A percentile compares a stretch with the other conserved stretches of the same genome.
Conservation (phyloP, 2,113 vertebrate species). For the Sialia sialis region DNA sequence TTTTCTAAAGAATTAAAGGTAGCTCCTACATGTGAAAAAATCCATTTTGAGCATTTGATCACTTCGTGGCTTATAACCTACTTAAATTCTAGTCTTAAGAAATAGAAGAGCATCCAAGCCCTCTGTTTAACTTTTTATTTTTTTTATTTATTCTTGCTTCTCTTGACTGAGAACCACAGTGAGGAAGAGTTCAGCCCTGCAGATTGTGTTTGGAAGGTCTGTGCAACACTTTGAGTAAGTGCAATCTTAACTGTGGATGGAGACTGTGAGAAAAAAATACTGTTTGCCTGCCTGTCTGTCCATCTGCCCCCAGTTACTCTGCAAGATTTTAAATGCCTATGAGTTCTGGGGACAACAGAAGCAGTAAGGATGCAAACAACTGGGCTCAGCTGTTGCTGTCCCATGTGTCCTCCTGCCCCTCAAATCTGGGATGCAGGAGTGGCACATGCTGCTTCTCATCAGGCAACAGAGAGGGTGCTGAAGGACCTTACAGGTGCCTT, state of each 20-base stretch:
- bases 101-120: not conserved
- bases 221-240: not conserved
- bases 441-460: not conserved
- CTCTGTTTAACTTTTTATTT: not conserved
- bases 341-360: not conserved
- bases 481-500: not conserved
- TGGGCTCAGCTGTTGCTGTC: not conserved
- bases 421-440: not conserved
- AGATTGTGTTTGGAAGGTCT: not conserved
- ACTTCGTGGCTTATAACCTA: not conserved
- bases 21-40: not conserved
- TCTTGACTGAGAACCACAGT: not conserved
- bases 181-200: not conserved
- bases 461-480: not conserved
- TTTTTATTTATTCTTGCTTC: not conserved
- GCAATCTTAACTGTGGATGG: not conserved
- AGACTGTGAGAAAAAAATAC: not conserved
- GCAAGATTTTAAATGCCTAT: not conserved
- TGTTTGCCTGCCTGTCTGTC: not conserved
- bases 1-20: not conserved
- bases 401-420: not conserved
- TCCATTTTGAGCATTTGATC: not conserved
- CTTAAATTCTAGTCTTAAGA: not conserved
- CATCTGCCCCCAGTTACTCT: not conserved
- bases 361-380: not conserved